Percentiles rank a stretch among this genome's conserved stretches.
phyloP scores from a whole-genome alignment of 2,888 invertebrate genomes.

The Apomyelois bistriatella region DNA sequence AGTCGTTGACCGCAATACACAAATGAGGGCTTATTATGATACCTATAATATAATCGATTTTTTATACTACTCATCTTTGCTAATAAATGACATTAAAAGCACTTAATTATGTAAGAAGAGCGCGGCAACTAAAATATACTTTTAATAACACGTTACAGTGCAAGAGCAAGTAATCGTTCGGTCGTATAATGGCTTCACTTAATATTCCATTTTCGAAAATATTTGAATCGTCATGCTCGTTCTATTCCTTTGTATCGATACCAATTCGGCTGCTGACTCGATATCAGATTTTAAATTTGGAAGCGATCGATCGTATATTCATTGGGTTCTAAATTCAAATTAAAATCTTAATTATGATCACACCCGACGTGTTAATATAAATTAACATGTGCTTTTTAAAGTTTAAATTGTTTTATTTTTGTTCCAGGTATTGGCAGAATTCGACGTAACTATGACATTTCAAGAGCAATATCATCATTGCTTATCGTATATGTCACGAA shows the following conservation, averaged over 20 bases:
- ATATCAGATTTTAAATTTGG: conserved; percentile 75
- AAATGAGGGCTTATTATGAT: conserved; percentile 49
- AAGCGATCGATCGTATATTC: conserved; percentile 63
- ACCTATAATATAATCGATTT: conserved; percentile 37
- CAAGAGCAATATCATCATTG: background rate
- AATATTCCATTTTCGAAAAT: conserved; percentile 78
- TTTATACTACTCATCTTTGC: conserved; percentile 29
- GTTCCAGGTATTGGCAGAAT: conserved; percentile 50
- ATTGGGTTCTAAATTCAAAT: conserved; percentile 56
- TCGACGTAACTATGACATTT: background rate
- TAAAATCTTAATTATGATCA: conserved; percentile 46
- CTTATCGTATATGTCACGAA: conserved; percentile 39
- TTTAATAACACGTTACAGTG: conserved; percentile 66
- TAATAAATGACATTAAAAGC: conserved; percentile 17
- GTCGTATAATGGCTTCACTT: conserved; percentile 75
- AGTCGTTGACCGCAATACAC: conserved; percentile 70
- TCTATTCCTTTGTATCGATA: conserved; percentile 68
- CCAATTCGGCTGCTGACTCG: conserved; percentile 54
- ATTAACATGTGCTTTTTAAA: conserved; percentile 27
- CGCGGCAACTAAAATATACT: conserved; percentile 33
- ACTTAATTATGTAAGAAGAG: conserved; percentile 21
- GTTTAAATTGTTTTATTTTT: conserved; percentile 32
- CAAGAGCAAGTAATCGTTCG: conserved; percentile 63
- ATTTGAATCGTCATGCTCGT: conserved; percentile 77
- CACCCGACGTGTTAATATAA: conserved; percentile 38